Evolutionary conservation across 2,888 invertebrate species (phyloP).

Genomic region (Zygothrica quintamaculata): DNA sequence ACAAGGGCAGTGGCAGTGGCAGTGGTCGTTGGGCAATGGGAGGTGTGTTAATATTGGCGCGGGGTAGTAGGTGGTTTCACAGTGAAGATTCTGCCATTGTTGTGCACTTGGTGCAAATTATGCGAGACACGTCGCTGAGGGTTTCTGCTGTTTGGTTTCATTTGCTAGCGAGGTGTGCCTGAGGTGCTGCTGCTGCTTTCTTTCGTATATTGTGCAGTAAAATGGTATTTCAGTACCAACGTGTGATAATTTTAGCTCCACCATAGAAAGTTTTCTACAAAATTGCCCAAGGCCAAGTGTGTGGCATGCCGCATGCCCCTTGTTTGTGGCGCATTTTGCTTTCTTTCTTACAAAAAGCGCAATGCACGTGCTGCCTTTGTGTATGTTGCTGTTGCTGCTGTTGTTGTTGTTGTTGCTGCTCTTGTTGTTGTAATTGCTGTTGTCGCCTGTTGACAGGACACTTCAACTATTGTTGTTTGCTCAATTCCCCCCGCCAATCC

Average conservation of each 20-base stretch:
- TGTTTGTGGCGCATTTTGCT: slow-evolving; percentile 3
- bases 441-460: slow-evolving; percentile 81
- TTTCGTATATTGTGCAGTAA: slow-evolving; percentile 16
- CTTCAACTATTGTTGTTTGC: slow-evolving; percentile 82
- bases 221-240: slow-evolving; percentile 26
- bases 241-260: slow-evolving; percentile 68
- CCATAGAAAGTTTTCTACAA: slow-evolving; percentile 67
- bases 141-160: slow-evolving; percentile 28
- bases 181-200: slow-evolving; percentile 61
- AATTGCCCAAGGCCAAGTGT: slow-evolving; percentile 75
- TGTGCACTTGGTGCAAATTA: slow-evolving; percentile 78
- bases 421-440: slow-evolving; percentile 60
- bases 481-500: slow-evolving; percentile 3
- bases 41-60: too few species aligned
- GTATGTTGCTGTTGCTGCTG: slow-evolving; percentile 28
- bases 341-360: slow-evolving; percentile 65
- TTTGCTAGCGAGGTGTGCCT: slow-evolving; percentile 66
- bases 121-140: slow-evolving; percentile 71
- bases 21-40: too few species aligned
- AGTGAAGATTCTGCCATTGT: slow-evolving; percentile 61
- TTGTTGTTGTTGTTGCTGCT: slow-evolving; percentile 32
- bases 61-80: background rate
- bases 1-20: slow-evolving; percentile 10
- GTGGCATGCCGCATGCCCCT: slow-evolving; percentile 48
- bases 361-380: slow-evolving; percentile 79